Conservation (phyloP, 2,797 vertebrate species). For the Tokudaia muenninki region DNA sequence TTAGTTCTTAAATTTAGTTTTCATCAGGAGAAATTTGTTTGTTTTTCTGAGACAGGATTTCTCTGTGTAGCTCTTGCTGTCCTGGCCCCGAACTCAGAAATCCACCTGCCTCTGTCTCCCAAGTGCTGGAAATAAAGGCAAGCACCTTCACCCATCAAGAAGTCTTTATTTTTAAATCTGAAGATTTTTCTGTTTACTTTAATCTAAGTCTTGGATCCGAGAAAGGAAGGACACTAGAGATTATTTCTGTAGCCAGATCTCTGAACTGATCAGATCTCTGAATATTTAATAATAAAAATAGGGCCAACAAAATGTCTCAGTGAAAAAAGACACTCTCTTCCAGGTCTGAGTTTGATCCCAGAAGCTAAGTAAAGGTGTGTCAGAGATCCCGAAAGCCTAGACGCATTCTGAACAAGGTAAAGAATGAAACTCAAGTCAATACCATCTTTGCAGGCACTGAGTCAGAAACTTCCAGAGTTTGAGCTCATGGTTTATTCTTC, state of each 20-base stretch:
- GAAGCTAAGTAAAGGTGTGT: neutral
- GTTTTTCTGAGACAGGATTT: neutral
- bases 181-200: neutral
- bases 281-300: constrained; percentile 19
- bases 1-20: neutral
- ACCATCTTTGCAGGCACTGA: neutral
- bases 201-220: neutral
- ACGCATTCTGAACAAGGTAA: too few species aligned
- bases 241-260: neutral
- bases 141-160: neutral
- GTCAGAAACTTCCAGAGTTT: neutral
- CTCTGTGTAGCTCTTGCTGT: neutral
- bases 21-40: neutral
- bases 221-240: neutral
- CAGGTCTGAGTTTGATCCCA: neutral
- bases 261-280: neutral
- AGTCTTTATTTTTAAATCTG: neutral
- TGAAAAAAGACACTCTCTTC: neutral
- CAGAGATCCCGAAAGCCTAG: neutral
- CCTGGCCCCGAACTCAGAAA: neutral
- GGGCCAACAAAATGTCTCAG: neutral
- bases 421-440: neutral
- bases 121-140: neutral
- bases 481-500: neutral
- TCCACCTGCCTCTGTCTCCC: neutral